Evolutionary conservation across 1,140 invertebrate species (phyloP), one percentile per base, ranked within the genome.

Genomic region (Cyrtorhinus lividipennis): DNA sequence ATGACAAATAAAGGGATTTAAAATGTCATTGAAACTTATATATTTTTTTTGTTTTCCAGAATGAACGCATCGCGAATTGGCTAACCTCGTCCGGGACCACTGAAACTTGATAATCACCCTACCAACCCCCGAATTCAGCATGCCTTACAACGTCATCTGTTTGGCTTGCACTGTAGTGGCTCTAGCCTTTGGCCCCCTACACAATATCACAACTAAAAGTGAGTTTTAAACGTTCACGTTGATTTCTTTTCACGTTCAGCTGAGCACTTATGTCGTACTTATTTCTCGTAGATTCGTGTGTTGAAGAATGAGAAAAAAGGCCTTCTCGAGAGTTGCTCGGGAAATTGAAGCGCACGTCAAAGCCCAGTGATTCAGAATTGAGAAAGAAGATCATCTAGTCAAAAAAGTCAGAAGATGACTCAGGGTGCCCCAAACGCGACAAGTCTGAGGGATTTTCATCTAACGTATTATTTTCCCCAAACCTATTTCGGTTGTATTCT

Each of bases 111-210:
- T 98, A 57, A 85, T 99, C n/a, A 90, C 89, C 60, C 76, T 99
- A 65, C 95, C 96, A 13, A 98, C 95, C 10, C 96, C 96, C n/a
- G 96, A 99, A 75, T 99, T 99, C 72, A 97, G 92, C 73, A 99
- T 99, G 96, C 96, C 96, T 0, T 99, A 98, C 72, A 99, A 99
- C 79, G 96, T 98, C 0, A 96, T 99, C 69, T 99, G 95, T 75
- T 78, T 99, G 67, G 91, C 94, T 0, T 98, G 94, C 72, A 98
- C 96, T 46, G 93, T 96, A 24, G 87, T 98, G 2, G 95, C 95
- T 2, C 78, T 99, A 59, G 94, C 94, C 1, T 99, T 99, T 77
- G 95, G 95, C 1, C 95, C 95, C 13, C 81, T 98, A 46, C 93
- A 98, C 72, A 98, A 98, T 74, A 90, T 98, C 53, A 95, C 94